These are phyloP conservation scores for Apostichopus japonicus DNA, from an alignment of 35 echinoderm and acorn worm species.

Conservation along the genomic window DNA sequence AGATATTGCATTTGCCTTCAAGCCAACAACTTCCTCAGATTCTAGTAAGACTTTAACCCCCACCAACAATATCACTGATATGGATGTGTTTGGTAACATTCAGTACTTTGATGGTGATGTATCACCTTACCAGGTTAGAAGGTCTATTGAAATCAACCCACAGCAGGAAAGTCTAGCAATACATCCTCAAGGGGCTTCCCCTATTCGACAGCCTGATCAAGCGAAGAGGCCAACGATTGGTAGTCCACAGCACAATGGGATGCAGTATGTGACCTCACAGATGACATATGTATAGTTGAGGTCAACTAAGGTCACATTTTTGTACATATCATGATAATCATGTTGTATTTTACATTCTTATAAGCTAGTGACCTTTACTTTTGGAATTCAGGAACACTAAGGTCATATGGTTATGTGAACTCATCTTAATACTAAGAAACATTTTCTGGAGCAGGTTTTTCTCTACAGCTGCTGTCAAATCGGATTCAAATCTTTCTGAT, in stretches of 20 bases:
- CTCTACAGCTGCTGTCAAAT: no score
- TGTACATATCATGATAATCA: conserved; percentile 7
- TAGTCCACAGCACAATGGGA: conserved; percentile 48
- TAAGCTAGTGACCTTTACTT: conserved; percentile 5
- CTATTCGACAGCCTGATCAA: conserved; percentile 17
- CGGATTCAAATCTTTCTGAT: no score
- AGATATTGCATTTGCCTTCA: conserved; percentile 41
- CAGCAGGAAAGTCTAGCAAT: conserved; percentile 45
- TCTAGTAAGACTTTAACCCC: conserved; percentile 53
- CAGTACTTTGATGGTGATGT: conserved; percentile 59
- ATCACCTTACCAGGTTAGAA: conserved; percentile 45
- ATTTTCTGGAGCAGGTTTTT: no score
- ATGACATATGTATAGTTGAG: conserved; percentile 52
- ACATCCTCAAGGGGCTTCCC: conserved; percentile 52
- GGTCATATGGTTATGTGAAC: not conserved
- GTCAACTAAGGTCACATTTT: not conserved
- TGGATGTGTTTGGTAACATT: conserved; percentile 53
- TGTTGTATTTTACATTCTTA: conserved; percentile 3
- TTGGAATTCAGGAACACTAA: not conserved
- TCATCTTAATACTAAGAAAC: no score
- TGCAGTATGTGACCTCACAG: conserved; percentile 39
- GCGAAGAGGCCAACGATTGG: not conserved
- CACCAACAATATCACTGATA: conserved; percentile 24
- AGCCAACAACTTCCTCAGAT: conserved; percentile 49
- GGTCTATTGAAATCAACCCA: conserved; percentile 36